phyloP scores from a whole-genome alignment of 2,888 invertebrate species.

The Gortyna flavago region DNA sequence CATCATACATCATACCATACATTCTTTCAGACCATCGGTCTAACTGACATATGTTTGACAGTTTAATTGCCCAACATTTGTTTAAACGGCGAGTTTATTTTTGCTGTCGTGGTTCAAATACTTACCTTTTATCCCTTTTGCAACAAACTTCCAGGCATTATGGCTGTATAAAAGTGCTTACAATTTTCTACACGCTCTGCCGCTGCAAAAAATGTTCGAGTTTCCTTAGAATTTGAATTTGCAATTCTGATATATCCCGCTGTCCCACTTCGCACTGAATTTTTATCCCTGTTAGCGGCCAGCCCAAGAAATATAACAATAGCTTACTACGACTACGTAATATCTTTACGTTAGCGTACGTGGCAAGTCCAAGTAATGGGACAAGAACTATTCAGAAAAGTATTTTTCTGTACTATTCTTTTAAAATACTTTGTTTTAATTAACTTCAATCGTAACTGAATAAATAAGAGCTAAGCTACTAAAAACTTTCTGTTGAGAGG shows the following conservation, averaged over 20 bases:
- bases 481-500: background rate
- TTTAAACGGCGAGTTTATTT: background rate
- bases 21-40: background rate
- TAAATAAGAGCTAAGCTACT: background rate
- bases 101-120: conserved; percentile 2
- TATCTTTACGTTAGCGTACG: conserved; percentile 12
- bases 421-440: background rate
- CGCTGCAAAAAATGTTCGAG: conserved; percentile 59
- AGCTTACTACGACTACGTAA: conserved; percentile 20
- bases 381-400: conserved; percentile 1
- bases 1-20: background rate
- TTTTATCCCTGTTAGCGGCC: conserved; percentile 57
- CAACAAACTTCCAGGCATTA: conserved; percentile 40
- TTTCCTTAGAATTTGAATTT: conserved; percentile 62
- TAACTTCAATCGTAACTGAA: background rate
- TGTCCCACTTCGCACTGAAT: conserved; percentile 58
- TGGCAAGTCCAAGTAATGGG: background rate
- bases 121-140: conserved; percentile 7
- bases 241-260: conserved; percentile 63
- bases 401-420: background rate
- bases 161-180: conserved; percentile 48
- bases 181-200: conserved; percentile 54
- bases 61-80: background rate
- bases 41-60: background rate
- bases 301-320: conserved; percentile 55